phyloP scores from a whole-genome alignment of 2,797 vertebrate species.

The Micromesistius poutassou region DNA sequence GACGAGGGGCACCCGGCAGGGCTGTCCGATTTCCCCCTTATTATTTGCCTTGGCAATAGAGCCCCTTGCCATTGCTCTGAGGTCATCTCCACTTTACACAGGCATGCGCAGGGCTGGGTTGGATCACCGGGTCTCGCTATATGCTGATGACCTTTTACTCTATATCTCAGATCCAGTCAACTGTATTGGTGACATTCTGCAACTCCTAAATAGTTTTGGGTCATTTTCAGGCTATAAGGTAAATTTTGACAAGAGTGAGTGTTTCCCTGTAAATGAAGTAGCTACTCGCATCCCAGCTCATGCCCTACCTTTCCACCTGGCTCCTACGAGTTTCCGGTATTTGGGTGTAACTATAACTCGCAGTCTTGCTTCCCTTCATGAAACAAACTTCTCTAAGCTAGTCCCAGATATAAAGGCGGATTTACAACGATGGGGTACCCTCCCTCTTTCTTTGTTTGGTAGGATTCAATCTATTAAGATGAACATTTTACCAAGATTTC shows the following conservation, averaged over 20 bases:
- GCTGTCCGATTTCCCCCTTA: too few species aligned
- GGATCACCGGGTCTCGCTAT: too few species aligned
- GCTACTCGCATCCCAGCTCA: background rate
- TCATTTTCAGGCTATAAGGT: too few species aligned
- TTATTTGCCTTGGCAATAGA: too few species aligned
- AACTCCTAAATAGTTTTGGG: conserved; percentile 6
- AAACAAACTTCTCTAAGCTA: conserved; percentile 2
- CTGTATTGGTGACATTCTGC: background rate
- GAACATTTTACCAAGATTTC: too few species aligned
- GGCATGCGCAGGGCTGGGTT: background rate
- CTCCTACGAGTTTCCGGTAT: background rate
- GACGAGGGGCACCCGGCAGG: too few species aligned
- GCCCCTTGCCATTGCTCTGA: background rate
- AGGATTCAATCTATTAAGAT: background rate
- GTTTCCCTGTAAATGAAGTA: too few species aligned
- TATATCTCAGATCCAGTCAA: background rate
- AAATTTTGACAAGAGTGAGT: too few species aligned
- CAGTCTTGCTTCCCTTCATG: too few species aligned
- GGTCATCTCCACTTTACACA: background rate
- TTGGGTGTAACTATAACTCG: too few species aligned
- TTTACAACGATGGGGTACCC: background rate
- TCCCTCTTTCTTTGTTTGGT: background rate
- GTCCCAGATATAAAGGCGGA: conserved; percentile 1
- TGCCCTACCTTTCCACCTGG: conserved; percentile 1
- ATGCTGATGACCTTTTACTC: too few species aligned